Evolutionary conservation across 2,797 vertebrate species (phyloP), one percentile per base, ranked within the genome.

Genomic region (Fundulus diaphanus): DNA sequence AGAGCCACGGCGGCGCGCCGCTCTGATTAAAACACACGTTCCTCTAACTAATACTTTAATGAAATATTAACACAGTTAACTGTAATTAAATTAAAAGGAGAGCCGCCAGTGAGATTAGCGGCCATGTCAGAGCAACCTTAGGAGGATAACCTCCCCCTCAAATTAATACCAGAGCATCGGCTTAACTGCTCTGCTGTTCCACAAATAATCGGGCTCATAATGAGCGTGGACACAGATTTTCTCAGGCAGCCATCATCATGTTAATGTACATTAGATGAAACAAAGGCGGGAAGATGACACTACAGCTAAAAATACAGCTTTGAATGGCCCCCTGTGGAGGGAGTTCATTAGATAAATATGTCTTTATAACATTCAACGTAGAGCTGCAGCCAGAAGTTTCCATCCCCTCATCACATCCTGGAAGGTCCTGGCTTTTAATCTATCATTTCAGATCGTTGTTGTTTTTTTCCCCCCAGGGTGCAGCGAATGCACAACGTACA

Each of bases 11-110:
- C 83, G 67, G 85, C 79, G 78, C 80, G 7, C 42, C 6, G 68
- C 69, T 78, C 83, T 88, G 87, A 92, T 91, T 89, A 89, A 92
- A 93, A 90, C 82, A 84, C 85, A 82, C 83, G 75, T 78, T 89
- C 87, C 89, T 90, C 86, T 77, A 82, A 87, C 87, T 94, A 93
- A 95, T 93, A 91, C 88, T 91, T 90, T 94, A 92, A 94, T 94
- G 87, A 94, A 94, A 92, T 92, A 93, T 93, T 93, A 93, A 94
- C 93, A 88, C 87, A 83, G 83, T 90, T 85, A 89, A 90, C 83
- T 93, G 90, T 93, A 93, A 95, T 95, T 94, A 91, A 93, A 94
- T 95, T 91, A 93, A 94, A 93, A 88, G 91, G 90, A 91, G 92
- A 92, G 90, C 87, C 61, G 78, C 87, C 88, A 82, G 79, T 88